phyloP scores from a whole-genome alignment of 2,888 invertebrate species.

The Hypena proboscidalis region DNA sequence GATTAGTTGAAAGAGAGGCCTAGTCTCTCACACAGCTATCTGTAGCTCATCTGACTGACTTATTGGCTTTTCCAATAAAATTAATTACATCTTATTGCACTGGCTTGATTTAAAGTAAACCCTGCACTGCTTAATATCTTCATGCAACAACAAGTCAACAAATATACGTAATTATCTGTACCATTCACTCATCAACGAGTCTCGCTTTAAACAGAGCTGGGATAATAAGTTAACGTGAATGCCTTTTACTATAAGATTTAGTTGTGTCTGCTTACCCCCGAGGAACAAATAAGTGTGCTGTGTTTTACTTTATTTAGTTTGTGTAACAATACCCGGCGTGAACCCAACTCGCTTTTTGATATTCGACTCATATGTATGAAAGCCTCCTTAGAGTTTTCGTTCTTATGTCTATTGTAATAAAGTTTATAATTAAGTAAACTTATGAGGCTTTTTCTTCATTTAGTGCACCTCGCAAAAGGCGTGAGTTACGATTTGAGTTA shows the following conservation, averaged over 20 bases:
- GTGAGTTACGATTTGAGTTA: conserved; percentile 79
- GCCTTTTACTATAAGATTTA: conserved; percentile 43
- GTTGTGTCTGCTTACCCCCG: conserved; percentile 56
- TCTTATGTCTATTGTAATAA: conserved; percentile 49
- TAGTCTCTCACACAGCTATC: too few relatives aligned
- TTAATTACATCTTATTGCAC: too few relatives aligned
- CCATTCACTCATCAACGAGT: conserved; percentile 22
- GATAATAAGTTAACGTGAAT: conserved; percentile 40
- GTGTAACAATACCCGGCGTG: conserved; percentile 66
- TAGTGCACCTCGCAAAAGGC: conserved; percentile 64
- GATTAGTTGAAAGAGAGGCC: too few relatives aligned
- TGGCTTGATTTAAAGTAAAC: not conserved
- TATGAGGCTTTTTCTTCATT: conserved; percentile 51
- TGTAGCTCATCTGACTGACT: too few relatives aligned
- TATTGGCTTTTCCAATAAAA: too few relatives aligned
- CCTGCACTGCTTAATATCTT: not conserved
- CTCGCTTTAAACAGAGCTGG: conserved; percentile 25
- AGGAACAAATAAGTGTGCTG: conserved; percentile 65
- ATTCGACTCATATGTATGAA: conserved; percentile 45
- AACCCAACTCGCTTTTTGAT: conserved; percentile 57
- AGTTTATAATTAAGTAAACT: conserved; percentile 47
- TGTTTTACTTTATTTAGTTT: conserved; percentile 70
- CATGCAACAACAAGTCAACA: conserved; percentile 8
- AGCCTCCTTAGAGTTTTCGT: conserved; percentile 40
- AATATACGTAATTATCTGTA: conserved; percentile 19